Conservation (phyloP, 2,113 vertebrate species). For the Bambusicola thoracicus region DNA sequence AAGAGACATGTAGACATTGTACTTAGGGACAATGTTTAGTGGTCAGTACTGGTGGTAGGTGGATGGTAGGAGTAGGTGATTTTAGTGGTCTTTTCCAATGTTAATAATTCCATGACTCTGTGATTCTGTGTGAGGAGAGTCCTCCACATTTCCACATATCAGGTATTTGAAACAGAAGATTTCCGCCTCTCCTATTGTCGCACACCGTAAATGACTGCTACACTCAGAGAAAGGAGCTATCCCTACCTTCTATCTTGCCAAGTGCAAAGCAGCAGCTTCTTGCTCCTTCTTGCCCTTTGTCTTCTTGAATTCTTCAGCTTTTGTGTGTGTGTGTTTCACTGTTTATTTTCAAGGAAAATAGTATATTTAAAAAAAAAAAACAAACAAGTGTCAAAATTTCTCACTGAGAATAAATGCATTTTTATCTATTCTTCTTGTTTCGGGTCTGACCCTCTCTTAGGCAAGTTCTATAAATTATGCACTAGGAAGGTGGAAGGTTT, state of each 20-base stretch:
- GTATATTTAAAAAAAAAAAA: background rate
- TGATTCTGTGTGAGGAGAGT: background rate
- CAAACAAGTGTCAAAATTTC: rapidly evolving
- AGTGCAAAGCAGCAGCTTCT: background rate
- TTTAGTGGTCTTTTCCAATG: too few species aligned
- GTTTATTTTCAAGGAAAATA: background rate
- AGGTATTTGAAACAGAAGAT: background rate
- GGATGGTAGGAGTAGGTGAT: too few species aligned
- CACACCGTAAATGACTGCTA: background rate
- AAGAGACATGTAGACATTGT: too few species aligned
- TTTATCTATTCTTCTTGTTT: background rate
- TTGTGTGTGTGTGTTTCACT: background rate
- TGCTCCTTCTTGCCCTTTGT: background rate
- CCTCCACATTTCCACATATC: background rate
- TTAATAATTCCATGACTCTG: too few species aligned
- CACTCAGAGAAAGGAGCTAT: background rate
- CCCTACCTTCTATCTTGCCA: background rate
- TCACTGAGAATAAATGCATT: background rate
- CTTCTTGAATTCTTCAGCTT: background rate
- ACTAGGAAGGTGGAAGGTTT: background rate
- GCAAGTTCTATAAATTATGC: background rate
- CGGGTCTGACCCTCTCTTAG: background rate
- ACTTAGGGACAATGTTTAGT: too few species aligned
- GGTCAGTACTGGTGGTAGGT: too few species aligned
- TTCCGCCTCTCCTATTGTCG: background rate